Evolutionary conservation across 2,888 invertebrate species (phyloP), one percentile per base, ranked within the genome.

Genomic region (Bombylius discolor): DNA sequence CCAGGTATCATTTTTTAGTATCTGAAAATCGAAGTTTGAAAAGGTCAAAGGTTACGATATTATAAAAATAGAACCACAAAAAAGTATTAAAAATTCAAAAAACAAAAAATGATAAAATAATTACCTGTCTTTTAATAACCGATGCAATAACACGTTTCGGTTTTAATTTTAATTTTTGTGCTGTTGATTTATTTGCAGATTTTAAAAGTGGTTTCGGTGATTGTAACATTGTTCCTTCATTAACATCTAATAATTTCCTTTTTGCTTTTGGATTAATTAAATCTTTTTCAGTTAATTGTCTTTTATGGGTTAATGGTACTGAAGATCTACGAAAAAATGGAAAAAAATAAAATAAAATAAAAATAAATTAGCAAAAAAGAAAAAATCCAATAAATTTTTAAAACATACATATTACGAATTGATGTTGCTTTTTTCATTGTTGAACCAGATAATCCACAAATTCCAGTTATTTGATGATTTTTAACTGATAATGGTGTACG

Each of bases 181-280:
- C 36, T 0, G 67, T 65, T 1, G 69, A 64, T 48, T 66, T 70
- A 11, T 60, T 59, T 1, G 58, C 52, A 4, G 60, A 61, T 57
- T 49, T 62, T 7, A 11, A 51, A 46, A 44, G 58, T 51, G 55
- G 61, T 42, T 39, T 12, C 0, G 63, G 42, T 12, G 59, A 56
- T 11, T 58, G 56, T 8, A 52, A 45, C 34, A 60, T 58, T 23
- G 58, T 44, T 45, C 59, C 60, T 3, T 70, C 64, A 14, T 68
- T 65, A 53, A 58, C 64, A 13, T 58, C 59, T 49, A 71, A 59
- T 5, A 73, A 61, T 49, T 65, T 72, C 3, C 73, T 66, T 56
- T 71, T 73, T 4, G 70, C 71, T 5, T 62, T 54, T 1, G 67
- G 67, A 0, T 61, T 57, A 5, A 55, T 39, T 3, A 44, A 56